Conservation (phyloP, 2,797 vertebrate genomes). For the Sardinella longiceps region DNA sequence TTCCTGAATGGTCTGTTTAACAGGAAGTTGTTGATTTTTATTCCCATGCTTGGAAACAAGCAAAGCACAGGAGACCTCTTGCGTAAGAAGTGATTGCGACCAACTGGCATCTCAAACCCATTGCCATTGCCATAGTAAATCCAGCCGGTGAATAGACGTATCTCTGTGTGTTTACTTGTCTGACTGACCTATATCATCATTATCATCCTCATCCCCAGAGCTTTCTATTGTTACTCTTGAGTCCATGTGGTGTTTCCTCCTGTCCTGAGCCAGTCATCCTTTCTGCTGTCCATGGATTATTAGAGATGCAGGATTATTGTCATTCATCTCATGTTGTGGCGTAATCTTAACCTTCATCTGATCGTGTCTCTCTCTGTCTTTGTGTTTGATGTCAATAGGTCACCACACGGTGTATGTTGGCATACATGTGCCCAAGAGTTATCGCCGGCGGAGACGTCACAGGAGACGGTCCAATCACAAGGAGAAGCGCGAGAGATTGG, state of each 20-base stretch:
- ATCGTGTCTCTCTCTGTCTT: constrained; percentile 16
- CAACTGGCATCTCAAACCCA: not conserved
- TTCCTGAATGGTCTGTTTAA: constrained; percentile 59
- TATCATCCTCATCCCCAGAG: not conserved
- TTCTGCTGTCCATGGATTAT: not conserved
- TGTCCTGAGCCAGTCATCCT: not conserved
- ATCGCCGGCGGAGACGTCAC: constrained; percentile 88
- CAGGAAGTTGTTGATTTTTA: constrained; percentile 69
- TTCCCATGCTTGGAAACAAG: constrained; percentile 51
- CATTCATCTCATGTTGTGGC: not conserved
- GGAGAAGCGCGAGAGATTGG: constrained; percentile 85
- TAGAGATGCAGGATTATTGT: not conserved
- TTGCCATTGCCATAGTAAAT: not conserved
- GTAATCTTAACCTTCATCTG: constrained; percentile 25
- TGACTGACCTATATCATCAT: not conserved
- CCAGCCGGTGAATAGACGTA: not conserved
- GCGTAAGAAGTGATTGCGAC: not conserved
- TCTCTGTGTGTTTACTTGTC: not conserved
- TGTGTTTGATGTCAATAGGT: constrained; percentile 68
- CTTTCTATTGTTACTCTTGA: not conserved
- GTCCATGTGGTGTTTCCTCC: not conserved
- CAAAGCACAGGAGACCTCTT: not conserved
- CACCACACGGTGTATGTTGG: constrained; percentile 98
- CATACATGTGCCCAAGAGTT: constrained; percentile 97
- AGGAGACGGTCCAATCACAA: constrained; percentile 86